A percentile compares a stretch with the other conserved stretches of the same genome.
These are phyloP conservation scores for Erebia palarica DNA, from an alignment of 2,888 invertebrate species.

Conservation along the genomic window DNA sequence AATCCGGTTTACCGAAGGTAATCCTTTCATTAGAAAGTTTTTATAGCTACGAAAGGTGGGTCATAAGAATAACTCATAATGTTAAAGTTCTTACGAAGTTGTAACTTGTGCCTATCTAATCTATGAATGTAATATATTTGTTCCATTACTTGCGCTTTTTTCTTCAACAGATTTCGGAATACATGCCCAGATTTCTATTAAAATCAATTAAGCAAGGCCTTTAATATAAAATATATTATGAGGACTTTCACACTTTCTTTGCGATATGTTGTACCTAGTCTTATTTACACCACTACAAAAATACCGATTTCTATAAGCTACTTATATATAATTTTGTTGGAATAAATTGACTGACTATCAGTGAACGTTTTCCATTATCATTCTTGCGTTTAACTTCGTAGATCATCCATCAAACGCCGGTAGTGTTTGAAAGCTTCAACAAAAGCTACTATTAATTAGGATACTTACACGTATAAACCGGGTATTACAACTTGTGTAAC, in stretches of 20 bases:
- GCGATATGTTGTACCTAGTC: too few relatives aligned
- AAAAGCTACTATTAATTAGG: constrained; percentile 26
- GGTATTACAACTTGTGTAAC: background rate
- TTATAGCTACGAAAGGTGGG: constrained; percentile 13
- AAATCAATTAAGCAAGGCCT: background rate
- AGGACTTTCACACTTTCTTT: too few relatives aligned
- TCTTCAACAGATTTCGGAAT: background rate
- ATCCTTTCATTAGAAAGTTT: constrained; percentile 53
- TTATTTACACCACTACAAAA: too few relatives aligned
- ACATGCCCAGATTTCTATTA: background rate
- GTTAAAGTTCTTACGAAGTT: constrained; percentile 16
- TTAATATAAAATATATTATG: background rate
- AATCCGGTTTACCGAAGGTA: constrained; percentile 41
- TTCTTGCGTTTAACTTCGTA: constrained; percentile 8
- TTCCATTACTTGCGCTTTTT: background rate
- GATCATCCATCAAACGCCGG: constrained; percentile 29
- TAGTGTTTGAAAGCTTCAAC: constrained; percentile 29
- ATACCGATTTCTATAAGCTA: background rate
- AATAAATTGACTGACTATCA: background rate
- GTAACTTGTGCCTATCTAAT: background rate
- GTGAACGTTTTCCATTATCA: constrained; percentile 22
- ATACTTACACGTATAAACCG: constrained; percentile 21
- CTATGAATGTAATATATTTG: constrained; percentile 1
- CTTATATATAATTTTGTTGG: background rate
- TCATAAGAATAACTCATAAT: constrained; percentile 3